Evolutionary conservation across 2,113 vertebrate species (phyloP).

Genomic region (Otolemur garnettii): DNA sequence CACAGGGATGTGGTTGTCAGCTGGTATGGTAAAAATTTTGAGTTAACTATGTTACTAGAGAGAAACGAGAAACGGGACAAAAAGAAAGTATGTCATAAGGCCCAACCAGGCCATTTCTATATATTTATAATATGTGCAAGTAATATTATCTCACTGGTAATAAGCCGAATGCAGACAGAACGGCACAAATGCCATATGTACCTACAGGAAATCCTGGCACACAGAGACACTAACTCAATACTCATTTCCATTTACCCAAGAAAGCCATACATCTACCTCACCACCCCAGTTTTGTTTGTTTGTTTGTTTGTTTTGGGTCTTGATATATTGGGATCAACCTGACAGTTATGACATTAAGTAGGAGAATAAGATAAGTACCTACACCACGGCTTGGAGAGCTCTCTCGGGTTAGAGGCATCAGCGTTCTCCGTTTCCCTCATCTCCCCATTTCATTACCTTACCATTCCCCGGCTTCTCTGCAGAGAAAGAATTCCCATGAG

Average conservation of each 20-base stretch:
- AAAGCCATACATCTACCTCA: background rate
- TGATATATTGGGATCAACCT: background rate
- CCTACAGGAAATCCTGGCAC: background rate
- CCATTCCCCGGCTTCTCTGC: background rate
- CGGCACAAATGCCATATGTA: background rate
- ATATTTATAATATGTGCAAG: background rate
- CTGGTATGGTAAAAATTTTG: background rate
- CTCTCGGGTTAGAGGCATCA: background rate
- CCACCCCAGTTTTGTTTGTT: background rate
- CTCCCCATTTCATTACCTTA: background rate
- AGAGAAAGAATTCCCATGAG: background rate
- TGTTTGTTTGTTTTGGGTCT: background rate
- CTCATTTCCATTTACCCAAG: background rate
- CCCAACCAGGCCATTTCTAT: background rate
- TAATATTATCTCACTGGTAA: background rate
- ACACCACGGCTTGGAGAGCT: background rate
- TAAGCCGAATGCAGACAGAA: background rate
- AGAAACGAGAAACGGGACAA: background rate
- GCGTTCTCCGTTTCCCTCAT: background rate
- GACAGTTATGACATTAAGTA: too few species aligned
- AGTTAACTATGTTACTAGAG: background rate
- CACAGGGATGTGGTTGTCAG: background rate
- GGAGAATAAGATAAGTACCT: background rate
- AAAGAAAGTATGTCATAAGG: background rate
- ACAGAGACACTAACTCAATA: background rate